These are phyloP conservation scores for Naso thynnoides DNA, from an alignment of 2,797 vertebrate species.

Conservation along the genomic window DNA sequence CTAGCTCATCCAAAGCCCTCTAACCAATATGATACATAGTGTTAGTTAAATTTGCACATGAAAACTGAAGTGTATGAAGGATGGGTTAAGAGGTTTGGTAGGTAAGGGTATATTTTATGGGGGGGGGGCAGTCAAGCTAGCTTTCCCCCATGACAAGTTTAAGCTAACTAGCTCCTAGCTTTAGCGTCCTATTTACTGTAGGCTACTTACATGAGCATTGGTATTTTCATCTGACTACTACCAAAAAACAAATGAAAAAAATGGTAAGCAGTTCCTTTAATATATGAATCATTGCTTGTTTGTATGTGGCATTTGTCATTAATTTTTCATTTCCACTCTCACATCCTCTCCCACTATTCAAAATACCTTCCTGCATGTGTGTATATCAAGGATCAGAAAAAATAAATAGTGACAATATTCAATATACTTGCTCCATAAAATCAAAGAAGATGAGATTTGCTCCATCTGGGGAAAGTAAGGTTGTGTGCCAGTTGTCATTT, in stretches of 20 bases:
- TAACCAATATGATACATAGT: too few species aligned
- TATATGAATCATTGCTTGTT: not conserved
- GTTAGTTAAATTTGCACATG: too few species aligned
- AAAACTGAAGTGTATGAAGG: not conserved
- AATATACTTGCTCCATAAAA: slow-evolving; percentile 41
- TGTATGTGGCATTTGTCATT: not conserved
- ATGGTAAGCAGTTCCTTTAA: not conserved
- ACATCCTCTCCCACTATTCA: not conserved
- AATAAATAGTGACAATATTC: slow-evolving; percentile 29
- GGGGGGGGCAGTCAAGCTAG: not conserved
- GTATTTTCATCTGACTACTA: not conserved
- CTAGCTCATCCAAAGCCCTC: too few species aligned
- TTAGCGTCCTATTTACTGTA: not conserved
- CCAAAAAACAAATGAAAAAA: not conserved
- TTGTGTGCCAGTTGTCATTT: slow-evolving; percentile 39
- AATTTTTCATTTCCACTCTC: slow-evolving; percentile 7
- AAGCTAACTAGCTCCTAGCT: not conserved
- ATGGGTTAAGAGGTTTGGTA: not conserved
- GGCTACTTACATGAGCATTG: not conserved
- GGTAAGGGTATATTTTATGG: too few species aligned
- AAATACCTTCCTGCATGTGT: not conserved
- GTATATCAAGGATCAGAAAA: slow-evolving; percentile 19
- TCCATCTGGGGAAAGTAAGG: slow-evolving; percentile 51
- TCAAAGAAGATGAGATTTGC: slow-evolving; percentile 53
- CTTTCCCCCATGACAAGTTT: not conserved